Conservation (phyloP, 2,888 invertebrate genomes). For the Sialis fuliginosa region DNA sequence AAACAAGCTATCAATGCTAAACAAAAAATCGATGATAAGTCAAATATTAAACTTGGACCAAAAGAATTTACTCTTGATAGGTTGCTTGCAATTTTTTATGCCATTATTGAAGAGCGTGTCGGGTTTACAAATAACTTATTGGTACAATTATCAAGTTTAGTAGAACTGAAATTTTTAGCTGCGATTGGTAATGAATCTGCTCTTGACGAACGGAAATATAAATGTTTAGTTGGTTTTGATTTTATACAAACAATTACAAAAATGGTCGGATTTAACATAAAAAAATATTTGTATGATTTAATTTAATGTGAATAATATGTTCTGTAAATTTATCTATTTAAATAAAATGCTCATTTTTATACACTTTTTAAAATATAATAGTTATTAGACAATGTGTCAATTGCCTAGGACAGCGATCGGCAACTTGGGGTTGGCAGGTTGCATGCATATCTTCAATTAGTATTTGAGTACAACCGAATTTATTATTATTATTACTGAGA, state of each 20-base stretch:
- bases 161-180: constrained; percentile 62
- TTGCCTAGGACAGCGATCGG: too few relatives aligned
- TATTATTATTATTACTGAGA: too few relatives aligned
- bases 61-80: constrained; percentile 68
- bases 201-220: constrained; percentile 67
- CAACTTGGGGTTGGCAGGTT: too few relatives aligned
- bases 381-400: too few relatives aligned
- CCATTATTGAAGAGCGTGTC: constrained; percentile 69
- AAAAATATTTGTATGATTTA: constrained; percentile 60
- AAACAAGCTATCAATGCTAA: constrained; percentile 39
- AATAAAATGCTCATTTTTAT: background rate
- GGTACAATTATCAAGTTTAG: constrained; percentile 73
- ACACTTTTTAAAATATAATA: too few relatives aligned
- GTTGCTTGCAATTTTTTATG: constrained; percentile 74
- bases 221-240: constrained; percentile 69
- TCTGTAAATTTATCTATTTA: background rate
- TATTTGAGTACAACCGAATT: too few relatives aligned
- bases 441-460: too few relatives aligned
- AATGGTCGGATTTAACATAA: constrained; percentile 56
- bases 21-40: constrained; percentile 34
- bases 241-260: constrained; percentile 63
- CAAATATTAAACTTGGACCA: constrained; percentile 61
- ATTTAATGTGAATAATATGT: constrained; percentile 20
- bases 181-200: constrained; percentile 51
- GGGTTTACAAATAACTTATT: constrained; percentile 74